phyloP scores from a whole-genome alignment of 1,140 invertebrate species.

The Choristoneura fumiferana region DNA sequence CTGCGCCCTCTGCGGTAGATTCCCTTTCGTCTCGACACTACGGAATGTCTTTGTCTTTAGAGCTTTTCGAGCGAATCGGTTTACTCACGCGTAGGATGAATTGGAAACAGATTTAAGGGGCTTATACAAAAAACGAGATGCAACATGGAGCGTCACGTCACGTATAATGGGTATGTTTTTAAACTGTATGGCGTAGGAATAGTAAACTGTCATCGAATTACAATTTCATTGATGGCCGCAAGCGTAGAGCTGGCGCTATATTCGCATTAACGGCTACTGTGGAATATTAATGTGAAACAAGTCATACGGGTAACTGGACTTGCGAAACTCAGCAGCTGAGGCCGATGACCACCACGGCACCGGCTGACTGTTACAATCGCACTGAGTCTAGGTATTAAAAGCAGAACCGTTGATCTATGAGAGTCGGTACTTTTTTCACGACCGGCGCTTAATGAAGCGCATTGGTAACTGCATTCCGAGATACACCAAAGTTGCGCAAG shows the following conservation, averaged over 20 bases:
- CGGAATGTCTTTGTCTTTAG: conserved; percentile 61
- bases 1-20: conserved; percentile 61
- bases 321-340: conserved; percentile 65
- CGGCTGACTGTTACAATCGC: conserved; percentile 29
- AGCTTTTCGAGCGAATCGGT: conserved; percentile 43
- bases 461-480: conserved; percentile 58
- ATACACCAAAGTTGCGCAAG: conserved; percentile 62
- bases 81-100: conserved; percentile 27
- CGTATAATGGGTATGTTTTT: background rate
- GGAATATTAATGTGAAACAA: conserved; percentile 69
- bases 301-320: conserved; percentile 68
- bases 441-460: conserved; percentile 44
- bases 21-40: conserved; percentile 56
- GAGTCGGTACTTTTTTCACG: conserved; percentile 38
- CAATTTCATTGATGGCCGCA: conserved; percentile 20
- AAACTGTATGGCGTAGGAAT: background rate
- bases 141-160: conserved; percentile 1
- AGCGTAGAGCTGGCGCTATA: conserved; percentile 43
- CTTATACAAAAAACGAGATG: background rate
- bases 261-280: conserved; percentile 55
- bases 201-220: background rate
- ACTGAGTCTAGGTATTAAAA: background rate
- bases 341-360: conserved; percentile 62
- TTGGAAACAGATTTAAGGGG: background rate
- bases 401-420: background rate